phyloP scores from a whole-genome alignment of 2,113 vertebrate species.

The Petrocephalus zakoni region DNA sequence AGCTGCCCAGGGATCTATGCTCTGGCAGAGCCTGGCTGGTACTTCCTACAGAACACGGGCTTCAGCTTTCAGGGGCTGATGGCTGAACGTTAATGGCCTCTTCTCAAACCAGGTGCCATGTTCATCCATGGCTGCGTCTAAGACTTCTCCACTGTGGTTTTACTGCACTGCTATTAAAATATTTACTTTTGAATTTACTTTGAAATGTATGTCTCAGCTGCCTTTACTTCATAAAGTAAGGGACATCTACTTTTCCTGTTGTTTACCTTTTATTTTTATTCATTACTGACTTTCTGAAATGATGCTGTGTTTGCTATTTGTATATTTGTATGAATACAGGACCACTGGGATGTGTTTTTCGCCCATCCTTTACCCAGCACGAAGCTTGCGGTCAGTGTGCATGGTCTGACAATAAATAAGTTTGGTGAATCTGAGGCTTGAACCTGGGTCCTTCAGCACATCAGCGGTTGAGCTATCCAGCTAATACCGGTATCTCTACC shows the following conservation, averaged over 20 bases:
- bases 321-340: background rate
- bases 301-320: background rate
- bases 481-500: background rate
- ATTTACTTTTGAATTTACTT: background rate
- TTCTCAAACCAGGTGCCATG: background rate
- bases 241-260: background rate
- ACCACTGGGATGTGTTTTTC: background rate
- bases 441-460: background rate
- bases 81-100: background rate
- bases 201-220: background rate
- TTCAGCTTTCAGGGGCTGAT: background rate
- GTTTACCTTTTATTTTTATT: background rate
- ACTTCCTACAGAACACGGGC: background rate
- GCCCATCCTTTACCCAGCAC: background rate
- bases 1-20: background rate
- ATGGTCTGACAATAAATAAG: background rate
- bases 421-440: background rate
- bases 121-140: background rate
- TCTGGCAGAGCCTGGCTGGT: background rate
- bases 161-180: background rate
- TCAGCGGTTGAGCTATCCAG: background rate
- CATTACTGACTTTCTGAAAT: background rate
- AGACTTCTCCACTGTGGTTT: background rate
- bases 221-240: background rate
- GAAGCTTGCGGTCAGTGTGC: background rate